Percentiles rank a stretch among this genome's conserved stretches.
These are phyloP conservation scores for Cantharis rustica DNA, from an alignment of 2,888 invertebrate genomes.

Conservation along the genomic window DNA sequence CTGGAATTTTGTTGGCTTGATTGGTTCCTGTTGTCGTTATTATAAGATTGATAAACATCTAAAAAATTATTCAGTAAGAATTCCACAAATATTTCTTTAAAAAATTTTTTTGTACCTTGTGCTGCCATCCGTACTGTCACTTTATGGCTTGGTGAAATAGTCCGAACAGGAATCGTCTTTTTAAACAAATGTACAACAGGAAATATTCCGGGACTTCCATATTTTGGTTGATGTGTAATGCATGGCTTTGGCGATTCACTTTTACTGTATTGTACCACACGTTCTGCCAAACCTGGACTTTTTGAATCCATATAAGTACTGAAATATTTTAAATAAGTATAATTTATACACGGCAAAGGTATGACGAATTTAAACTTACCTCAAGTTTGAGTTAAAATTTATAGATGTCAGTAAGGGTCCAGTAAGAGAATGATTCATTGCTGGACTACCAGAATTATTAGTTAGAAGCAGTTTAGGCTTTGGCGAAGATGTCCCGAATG, in stretches of 20 bases:
- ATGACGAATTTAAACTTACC: conserved; percentile 41
- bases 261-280: conserved; percentile 58
- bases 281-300: conserved; percentile 59
- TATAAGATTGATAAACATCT: neutral
- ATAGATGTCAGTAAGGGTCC: conserved; percentile 58
- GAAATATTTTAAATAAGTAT: conserved; percentile 13
- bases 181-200: conserved; percentile 60
- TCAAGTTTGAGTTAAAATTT: conserved; percentile 57
- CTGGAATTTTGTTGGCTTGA: neutral
- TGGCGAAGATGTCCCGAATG: neutral
- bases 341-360: neutral
- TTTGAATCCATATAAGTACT: conserved; percentile 58
- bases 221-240: conserved; percentile 51
- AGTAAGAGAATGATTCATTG: conserved; percentile 49
- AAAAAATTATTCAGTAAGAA: neutral
- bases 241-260: conserved; percentile 45
- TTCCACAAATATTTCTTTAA: neutral
- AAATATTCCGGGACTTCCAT: conserved; percentile 57
- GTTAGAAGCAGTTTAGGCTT: neutral
- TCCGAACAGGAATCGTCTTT: conserved; percentile 50
- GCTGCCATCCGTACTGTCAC: conserved; percentile 48
- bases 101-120: conserved; percentile 37
- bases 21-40: neutral
- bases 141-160: conserved; percentile 43
- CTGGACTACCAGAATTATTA: conserved; percentile 4